Evolutionary conservation across 2,113 vertebrate species (phyloP).

Genomic region (Toxostoma redivivum): DNA sequence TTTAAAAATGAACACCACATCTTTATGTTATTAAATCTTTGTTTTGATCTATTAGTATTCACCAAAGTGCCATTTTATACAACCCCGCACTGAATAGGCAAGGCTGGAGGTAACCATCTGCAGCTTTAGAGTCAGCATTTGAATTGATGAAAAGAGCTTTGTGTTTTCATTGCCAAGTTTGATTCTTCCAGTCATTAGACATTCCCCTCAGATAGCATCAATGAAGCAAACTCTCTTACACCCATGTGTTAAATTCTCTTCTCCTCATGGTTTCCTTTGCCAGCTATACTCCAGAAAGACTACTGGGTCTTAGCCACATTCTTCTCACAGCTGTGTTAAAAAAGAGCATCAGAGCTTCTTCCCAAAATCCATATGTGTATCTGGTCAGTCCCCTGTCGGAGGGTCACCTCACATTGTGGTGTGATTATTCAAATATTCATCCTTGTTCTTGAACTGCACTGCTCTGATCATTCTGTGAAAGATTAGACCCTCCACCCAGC

Average conservation of each 20-base stretch:
- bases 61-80: conserved; percentile 80
- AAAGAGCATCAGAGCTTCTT: conserved; percentile 79
- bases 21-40: conserved; percentile 82
- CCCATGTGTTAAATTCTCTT: conserved; percentile 86
- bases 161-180: conserved; percentile 87
- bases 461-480: conserved; percentile 67
- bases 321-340: conserved; percentile 83
- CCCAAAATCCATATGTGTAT: conserved; percentile 80
- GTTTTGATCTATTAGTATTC: conserved; percentile 84
- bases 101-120: conserved; percentile 83
- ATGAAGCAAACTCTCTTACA: conserved; percentile 79
- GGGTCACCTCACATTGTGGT: conserved; percentile 83
- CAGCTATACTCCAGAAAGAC: conserved; percentile 76
- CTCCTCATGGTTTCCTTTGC: conserved; percentile 83
- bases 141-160: conserved; percentile 86
- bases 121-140: conserved; percentile 75
- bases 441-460: conserved; percentile 72
- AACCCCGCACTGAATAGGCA: conserved; percentile 71
- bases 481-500: conserved; percentile 65
- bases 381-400: conserved; percentile 69
- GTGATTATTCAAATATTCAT: conserved; percentile 78
- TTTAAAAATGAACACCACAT: conserved; percentile 78
- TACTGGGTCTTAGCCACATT: conserved; percentile 78
- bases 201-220: conserved; percentile 85
- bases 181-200: conserved; percentile 86